Conservation (phyloP, 2,888 invertebrate genomes). For the Rambutsinella grinnellia region DNA sequence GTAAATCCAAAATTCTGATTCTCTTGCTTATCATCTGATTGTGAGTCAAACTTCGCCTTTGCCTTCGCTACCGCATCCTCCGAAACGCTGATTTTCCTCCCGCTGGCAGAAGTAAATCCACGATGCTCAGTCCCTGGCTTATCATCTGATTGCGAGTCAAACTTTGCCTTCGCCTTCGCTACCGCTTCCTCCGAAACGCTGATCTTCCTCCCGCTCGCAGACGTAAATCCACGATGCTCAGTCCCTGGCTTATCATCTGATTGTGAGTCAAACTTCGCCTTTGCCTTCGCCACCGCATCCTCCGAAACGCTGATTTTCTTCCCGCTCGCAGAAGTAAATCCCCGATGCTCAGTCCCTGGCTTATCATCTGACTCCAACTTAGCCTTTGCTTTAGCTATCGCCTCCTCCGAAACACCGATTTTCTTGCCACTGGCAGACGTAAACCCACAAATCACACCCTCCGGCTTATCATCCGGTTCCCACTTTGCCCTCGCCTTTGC, state of each 20-base stretch:
- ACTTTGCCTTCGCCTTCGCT: background rate
- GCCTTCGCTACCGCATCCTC: background rate
- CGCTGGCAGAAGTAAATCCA: slow-evolving; percentile 8
- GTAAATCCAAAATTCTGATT: background rate
- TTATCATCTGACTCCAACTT: background rate
- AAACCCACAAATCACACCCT: background rate
- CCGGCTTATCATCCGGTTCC: background rate
- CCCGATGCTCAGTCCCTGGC: background rate
- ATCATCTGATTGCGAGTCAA: background rate
- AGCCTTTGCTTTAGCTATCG: background rate
- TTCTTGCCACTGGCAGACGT: slow-evolving; percentile 6
- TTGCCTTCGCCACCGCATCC: background rate
- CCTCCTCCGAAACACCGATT: background rate
- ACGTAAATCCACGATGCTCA: background rate
- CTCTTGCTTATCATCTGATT: too few species aligned
- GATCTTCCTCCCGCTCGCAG: slow-evolving; percentile 1
- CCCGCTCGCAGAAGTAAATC: slow-evolving; percentile 14
- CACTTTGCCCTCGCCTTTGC: background rate
- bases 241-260: background rate
- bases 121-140: background rate
- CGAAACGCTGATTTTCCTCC: background rate
- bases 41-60: too few species aligned
- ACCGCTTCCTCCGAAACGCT: background rate
- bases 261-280: background rate
- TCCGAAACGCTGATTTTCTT: background rate